Base-by-base conservation (phyloP, 2,888 invertebrate genomes). In the Celastrina argiolus region DNA sequence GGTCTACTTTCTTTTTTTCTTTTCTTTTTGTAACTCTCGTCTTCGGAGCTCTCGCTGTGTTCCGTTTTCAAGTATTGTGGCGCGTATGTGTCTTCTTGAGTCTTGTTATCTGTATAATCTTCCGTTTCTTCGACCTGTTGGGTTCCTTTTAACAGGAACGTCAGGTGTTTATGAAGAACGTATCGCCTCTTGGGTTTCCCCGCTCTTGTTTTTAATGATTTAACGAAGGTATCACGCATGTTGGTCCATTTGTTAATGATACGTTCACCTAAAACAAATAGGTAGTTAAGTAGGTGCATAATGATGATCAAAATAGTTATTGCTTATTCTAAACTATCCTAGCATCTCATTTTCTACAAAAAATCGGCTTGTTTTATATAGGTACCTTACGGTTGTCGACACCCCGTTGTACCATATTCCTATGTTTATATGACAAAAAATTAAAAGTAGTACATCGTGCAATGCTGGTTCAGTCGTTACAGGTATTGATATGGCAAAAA, bases 241-340 rank as follows among this genome's bases (percentile, higher is more conserved):
- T 90, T 89, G 0, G 87, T 87, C 90, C 90, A 91, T 74, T 88
- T 91, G 69, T 80, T 80, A 3, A 84, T 68, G 1, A 90, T 75
- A 7, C 74, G 72, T 74, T 88, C 88, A 26, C 82, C 90, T 90
- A 79, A 10, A 82, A 80, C 68, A 12, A 69, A 68, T 67, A 61
- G 4, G 34, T 5, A 16, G 4, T 58, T n/a, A n/a, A n/a, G n/a
- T n/a, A n/a, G n/a, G n/a, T n/a, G n/a, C n/a, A n/a, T n/a, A n/a
- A n/a, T n/a, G n/a, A n/a, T n/a, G n/a, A n/a, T n/a, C n/a, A n/a
- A n/a, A n/a, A n/a, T n/a, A n/a, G n/a, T n/a, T n/a, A n/a, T n/a
- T n/a, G n/a, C n/a, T n/a, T n/a, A n/a, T n/a, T n/a, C n/a, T n/a
- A n/a, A n/a, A n/a, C n/a, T n/a, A n/a, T n/a, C n/a, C n/a, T n/a